Percentiles rank a stretch among this genome's conserved stretches.
Evolutionary conservation across 2,797 vertebrate genomes (phyloP).

Genomic region (Clarias pachynema): DNA sequence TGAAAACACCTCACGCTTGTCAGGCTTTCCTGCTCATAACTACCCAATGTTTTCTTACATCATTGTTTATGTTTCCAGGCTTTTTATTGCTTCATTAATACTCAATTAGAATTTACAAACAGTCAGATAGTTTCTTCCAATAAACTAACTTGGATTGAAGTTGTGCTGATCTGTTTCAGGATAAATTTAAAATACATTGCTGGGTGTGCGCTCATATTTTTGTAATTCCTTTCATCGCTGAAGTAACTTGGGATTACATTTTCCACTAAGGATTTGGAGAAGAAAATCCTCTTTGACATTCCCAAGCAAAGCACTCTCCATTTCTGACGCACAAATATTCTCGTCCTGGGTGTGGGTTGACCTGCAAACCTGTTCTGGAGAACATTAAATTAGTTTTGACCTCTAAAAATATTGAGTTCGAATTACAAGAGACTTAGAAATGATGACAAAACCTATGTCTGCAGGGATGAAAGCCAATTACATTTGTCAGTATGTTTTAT

Average conservation of each 20-base stretch:
- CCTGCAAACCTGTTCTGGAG: not conserved
- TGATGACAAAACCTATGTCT: conserved; percentile 18
- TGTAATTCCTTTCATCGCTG: not conserved
- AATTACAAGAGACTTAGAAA: conserved; percentile 31
- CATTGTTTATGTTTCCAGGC: conserved; percentile 16
- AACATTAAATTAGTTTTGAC: not conserved
- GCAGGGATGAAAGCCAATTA: conserved; percentile 9
- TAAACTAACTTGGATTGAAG: not conserved
- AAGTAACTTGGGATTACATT: not conserved
- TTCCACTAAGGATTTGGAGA: not conserved
- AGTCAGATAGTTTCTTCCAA: not conserved
- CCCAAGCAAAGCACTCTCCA: not conserved
- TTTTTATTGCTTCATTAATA: not conserved
- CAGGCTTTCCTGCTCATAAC: conserved; percentile 5
- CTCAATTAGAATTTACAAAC: not conserved
- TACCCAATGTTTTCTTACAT: conserved; percentile 21
- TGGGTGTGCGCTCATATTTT: not conserved
- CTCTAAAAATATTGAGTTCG: conserved; percentile 7
- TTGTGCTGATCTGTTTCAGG: not conserved
- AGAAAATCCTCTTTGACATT: conserved; percentile 15
- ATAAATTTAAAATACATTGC: not conserved
- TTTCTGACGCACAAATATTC: conserved; percentile 19
- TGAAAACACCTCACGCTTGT: conserved; percentile 29
- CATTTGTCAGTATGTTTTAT: conserved; percentile 17
- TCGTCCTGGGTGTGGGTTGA: conserved; percentile 15